Percentiles rank a stretch among this genome's conserved stretches.
Evolutionary conservation across 2,113 vertebrate species (phyloP).

Genomic region (Empidonax alnorum): DNA sequence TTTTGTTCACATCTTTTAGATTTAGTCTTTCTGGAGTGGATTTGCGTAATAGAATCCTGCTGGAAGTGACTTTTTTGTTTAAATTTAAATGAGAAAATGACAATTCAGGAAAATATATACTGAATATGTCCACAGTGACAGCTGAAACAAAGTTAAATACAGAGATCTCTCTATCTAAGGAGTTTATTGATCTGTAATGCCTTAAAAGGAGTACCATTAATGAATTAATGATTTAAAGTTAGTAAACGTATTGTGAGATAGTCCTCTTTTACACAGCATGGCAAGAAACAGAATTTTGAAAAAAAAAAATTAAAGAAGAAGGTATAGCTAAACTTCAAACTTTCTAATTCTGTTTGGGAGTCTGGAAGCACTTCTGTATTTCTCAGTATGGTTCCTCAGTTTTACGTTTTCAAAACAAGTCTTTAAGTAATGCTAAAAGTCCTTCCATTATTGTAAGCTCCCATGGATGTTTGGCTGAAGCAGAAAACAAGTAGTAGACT

Average conservation of each 20-base stretch:
- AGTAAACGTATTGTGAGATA: background rate
- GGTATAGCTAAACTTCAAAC: background rate
- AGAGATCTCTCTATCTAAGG: background rate
- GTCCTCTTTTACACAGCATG: background rate
- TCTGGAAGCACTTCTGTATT: background rate
- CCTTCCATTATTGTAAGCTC: background rate
- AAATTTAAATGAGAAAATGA: background rate
- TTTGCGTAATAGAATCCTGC: background rate
- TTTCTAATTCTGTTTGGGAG: background rate
- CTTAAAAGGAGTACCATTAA: constrained; percentile 4
- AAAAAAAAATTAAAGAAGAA: background rate
- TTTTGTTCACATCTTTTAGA: background rate
- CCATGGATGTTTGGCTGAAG: background rate
- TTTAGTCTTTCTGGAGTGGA: background rate
- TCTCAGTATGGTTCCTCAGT: background rate
- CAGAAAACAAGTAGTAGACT: background rate
- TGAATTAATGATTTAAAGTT: background rate
- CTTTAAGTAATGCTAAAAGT: background rate
- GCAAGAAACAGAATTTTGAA: background rate
- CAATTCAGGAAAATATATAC: background rate
- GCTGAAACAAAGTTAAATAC: background rate
- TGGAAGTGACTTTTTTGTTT: background rate
- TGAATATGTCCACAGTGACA: background rate
- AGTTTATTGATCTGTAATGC: background rate
- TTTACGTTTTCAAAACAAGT: background rate